Percentiles rank a stretch among this genome's conserved stretches.
Evolutionary conservation across 1,140 invertebrate species (phyloP).

Genomic region (Drosophila mojavensis): DNA sequence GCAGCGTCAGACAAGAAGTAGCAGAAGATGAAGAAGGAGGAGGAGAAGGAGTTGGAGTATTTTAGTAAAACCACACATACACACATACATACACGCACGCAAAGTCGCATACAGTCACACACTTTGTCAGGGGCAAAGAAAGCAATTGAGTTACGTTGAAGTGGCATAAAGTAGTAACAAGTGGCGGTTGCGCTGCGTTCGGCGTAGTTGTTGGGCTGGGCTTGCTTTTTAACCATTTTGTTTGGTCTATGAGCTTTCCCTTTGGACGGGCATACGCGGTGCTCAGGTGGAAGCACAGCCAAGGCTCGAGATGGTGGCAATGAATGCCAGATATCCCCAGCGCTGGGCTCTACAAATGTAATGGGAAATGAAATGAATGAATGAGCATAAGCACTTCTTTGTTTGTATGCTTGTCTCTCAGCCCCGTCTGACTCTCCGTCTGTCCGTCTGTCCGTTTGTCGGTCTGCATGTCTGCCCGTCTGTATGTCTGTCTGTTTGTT

Average conservation of each 20-base stretch:
- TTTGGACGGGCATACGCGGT: constrained; percentile 35
- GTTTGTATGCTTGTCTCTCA: constrained; percentile 51
- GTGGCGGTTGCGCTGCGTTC: constrained; percentile 56
- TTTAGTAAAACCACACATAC: constrained; percentile 73
- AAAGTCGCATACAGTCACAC: constrained; percentile 24
- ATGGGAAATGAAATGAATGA: constrained; percentile 83
- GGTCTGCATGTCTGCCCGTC: constrained; percentile 43
- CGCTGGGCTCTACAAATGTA: constrained; percentile 56
- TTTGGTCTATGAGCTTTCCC: constrained; percentile 62
- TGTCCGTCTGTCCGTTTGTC: background rate
- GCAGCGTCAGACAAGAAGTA: constrained; percentile 35
- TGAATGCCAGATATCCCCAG: constrained; percentile 31
- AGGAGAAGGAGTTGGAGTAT: constrained; percentile 50
- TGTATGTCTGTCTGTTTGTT: constrained; percentile 28
- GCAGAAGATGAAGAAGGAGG: too few relatives aligned
- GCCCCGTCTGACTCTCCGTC: background rate
- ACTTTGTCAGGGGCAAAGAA: constrained; percentile 77
- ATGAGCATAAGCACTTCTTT: constrained; percentile 82
- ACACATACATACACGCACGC: constrained; percentile 16
- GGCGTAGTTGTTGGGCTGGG: constrained; percentile 44
- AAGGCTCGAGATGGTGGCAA: constrained; percentile 29
- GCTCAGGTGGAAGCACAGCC: constrained; percentile 35
- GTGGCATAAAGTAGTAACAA: constrained; percentile 81
- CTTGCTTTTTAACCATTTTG: constrained; percentile 82
- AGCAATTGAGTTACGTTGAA: constrained; percentile 82